Evolutionary conservation across 1,140 invertebrate genomes (phyloP).

Genomic region (Drosophila navojoa): DNA sequence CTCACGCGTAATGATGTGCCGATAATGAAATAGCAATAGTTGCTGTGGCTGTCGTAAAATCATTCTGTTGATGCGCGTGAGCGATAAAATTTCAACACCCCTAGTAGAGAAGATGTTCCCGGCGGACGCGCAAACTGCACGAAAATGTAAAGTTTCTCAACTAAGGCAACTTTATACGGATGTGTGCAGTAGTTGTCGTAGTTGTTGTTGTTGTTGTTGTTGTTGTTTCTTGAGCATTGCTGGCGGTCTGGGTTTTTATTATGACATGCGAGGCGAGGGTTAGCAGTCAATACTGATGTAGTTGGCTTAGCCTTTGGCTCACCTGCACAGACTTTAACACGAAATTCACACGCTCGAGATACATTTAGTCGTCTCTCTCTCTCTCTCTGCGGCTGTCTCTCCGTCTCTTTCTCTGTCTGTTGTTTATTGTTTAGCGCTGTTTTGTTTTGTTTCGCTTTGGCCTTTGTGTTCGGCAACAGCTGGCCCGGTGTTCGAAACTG

Average conservation of each 20-base stretch:
- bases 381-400: no score
- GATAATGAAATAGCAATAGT: conserved; percentile 68
- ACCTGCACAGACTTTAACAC: conserved; percentile 20
- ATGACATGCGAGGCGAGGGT: conserved; percentile 13
- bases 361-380: conserved; percentile 6
- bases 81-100: conserved; percentile 63
- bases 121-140: conserved; percentile 20
- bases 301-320: conserved; percentile 7
- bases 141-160: neutral
- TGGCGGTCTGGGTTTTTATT: neutral
- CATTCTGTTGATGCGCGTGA: conserved; percentile 73
- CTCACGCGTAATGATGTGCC: conserved; percentile 59
- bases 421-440: conserved; percentile 5
- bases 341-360: conserved; percentile 33
- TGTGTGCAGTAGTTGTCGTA: no score
- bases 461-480: conserved; percentile 28
- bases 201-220: no score
- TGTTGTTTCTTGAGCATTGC: conserved; percentile 4
- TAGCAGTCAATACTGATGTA: neutral
- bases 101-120: conserved; percentile 17
- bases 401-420: neutral
- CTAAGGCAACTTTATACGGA: neutral
- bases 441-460: conserved; percentile 5
- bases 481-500: conserved; percentile 17
- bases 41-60: conserved; percentile 52